Conservation (phyloP, 2,113 vertebrate genomes). For the Campylorhamphus procurvoides region DNA sequence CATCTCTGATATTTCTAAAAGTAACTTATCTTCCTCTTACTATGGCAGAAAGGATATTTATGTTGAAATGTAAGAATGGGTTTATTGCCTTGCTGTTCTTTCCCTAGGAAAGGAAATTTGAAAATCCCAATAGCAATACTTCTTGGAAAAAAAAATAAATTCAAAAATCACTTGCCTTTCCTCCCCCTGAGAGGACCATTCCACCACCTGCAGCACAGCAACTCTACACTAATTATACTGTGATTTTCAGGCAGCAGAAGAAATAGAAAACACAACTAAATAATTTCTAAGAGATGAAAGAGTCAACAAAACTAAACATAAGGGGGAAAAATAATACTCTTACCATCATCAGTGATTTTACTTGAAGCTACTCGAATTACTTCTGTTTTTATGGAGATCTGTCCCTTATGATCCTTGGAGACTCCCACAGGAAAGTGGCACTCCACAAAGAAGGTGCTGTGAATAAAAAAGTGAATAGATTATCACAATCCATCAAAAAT, state of each 20-base stretch:
- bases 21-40: background rate
- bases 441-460: conserved; percentile 92
- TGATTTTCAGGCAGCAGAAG: background rate
- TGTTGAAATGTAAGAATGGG: background rate
- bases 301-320: background rate
- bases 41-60: background rate
- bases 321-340: background rate
- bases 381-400: conserved; percentile 71
- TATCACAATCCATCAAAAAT: background rate
- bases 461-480: background rate
- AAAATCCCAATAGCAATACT: background rate
- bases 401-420: conserved; percentile 64
- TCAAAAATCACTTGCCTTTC: background rate
- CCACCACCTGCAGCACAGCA: background rate
- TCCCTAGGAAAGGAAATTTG: background rate
- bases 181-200: background rate
- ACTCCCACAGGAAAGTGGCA: conserved; percentile 83
- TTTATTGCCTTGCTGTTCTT: background rate
- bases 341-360: conserved; percentile 84
- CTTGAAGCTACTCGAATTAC: conserved; percentile 82
- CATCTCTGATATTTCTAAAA: background rate
- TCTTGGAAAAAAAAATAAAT: background rate
- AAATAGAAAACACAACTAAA: background rate
- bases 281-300: background rate
- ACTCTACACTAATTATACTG: background rate